Conservation (phyloP, 2,888 invertebrate genomes). For the Mythimna lalbum region DNA sequence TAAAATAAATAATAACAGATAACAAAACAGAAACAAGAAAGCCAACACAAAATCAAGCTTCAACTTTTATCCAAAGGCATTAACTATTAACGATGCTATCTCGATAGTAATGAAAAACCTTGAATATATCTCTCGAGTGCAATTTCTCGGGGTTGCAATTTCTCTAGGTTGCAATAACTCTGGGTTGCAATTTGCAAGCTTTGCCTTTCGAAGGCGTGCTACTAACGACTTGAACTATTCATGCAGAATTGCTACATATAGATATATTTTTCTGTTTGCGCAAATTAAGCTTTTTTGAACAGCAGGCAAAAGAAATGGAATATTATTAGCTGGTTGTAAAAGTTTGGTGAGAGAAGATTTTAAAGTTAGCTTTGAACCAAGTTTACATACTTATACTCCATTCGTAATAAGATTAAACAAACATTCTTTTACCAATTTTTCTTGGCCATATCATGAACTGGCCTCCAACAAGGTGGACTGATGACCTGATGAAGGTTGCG, state of each 20-base stretch:
- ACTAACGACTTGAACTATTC: slow-evolving; percentile 47
- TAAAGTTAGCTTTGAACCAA: not conserved
- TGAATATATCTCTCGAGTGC: slow-evolving; percentile 19
- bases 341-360: not conserved
- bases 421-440: no score
- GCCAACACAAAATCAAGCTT: not conserved
- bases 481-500: no score
- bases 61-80: not conserved
- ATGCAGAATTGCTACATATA: slow-evolving; percentile 21
- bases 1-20: slow-evolving; percentile 1
- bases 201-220: slow-evolving; percentile 5
- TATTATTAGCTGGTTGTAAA: not conserved
- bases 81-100: slow-evolving; percentile 6
- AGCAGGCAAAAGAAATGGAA: not conserved
- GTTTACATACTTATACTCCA: no score
- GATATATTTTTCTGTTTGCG: slow-evolving; percentile 26
- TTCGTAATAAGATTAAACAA: no score
- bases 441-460: no score
- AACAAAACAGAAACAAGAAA: slow-evolving; percentile 11
- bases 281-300: slow-evolving; percentile 18
- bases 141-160: slow-evolving; percentile 20
- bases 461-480: no score
- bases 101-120: slow-evolving; percentile 24
- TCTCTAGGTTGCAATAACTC: slow-evolving; percentile 6
- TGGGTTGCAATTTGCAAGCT: slow-evolving; percentile 32